phyloP scores from a whole-genome alignment of 2,113 vertebrate species.

The Myodes glareolus region DNA sequence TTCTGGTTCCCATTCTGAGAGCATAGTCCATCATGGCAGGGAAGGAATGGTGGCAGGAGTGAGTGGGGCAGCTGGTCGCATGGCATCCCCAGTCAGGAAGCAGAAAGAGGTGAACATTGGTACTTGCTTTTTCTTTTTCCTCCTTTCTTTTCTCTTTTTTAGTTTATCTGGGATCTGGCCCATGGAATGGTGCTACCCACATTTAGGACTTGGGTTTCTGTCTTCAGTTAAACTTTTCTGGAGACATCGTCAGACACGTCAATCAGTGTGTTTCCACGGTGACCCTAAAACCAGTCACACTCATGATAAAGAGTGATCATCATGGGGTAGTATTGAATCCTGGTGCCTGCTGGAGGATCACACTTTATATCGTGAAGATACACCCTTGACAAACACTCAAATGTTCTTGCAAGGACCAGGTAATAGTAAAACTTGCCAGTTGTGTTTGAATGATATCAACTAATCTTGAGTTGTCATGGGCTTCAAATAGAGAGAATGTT shows the following conservation, averaged over 20 bases:
- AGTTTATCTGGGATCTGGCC: background rate
- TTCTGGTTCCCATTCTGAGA: background rate
- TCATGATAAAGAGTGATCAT: too few relatives aligned
- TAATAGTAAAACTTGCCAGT: background rate
- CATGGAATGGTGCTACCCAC: background rate
- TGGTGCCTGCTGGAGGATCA: background rate
- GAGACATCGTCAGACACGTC: background rate
- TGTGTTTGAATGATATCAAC: constrained; percentile 2
- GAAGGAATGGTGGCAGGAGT: background rate
- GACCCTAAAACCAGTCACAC: background rate
- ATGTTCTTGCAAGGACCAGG: background rate
- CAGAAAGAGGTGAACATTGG: background rate
- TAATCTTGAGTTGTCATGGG: background rate
- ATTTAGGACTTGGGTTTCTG: background rate
- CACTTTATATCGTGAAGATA: background rate
- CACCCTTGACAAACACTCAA: background rate
- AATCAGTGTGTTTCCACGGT: background rate
- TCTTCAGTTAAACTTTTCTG: background rate
- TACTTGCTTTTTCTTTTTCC: too few relatives aligned
- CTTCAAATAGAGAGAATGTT: background rate
- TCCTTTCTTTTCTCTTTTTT: background rate
- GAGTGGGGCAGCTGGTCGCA: background rate
- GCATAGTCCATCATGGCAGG: background rate
- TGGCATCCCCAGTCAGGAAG: background rate
- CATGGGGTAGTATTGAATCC: background rate